These are phyloP conservation scores for Apantesis nais DNA, from an alignment of 2,888 invertebrate species.

Conservation along the genomic window DNA sequence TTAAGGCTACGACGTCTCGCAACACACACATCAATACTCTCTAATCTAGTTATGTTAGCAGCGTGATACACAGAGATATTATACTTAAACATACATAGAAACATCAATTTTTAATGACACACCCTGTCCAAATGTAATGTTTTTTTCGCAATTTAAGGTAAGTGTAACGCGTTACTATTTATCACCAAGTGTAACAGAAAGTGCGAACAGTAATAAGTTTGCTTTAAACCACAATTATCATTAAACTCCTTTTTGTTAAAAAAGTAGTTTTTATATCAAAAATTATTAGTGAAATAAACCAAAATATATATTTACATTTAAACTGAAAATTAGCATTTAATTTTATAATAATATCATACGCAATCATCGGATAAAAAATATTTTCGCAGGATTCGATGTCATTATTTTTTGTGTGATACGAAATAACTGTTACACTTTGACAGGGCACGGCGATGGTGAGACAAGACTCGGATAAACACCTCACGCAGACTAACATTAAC, in stretches of 20 bases:
- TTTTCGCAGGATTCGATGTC: neutral
- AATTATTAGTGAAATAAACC: neutral
- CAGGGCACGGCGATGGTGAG: conserved; percentile 21
- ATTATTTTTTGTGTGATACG: neutral
- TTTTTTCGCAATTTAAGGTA: neutral
- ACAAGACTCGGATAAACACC: conserved; percentile 48
- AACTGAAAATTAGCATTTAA: neutral
- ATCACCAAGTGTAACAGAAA: neutral
- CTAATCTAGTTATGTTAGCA: conserved; percentile 69
- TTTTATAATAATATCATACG: neutral
- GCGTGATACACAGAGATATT: conserved; percentile 56
- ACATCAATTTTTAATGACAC: conserved; percentile 65
- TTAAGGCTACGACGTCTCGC: conserved; percentile 83
- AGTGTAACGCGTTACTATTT: neutral
- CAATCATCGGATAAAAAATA: neutral
- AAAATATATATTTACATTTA: neutral
- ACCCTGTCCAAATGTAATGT: conserved; percentile 46
- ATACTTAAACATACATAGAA: conserved; percentile 53
- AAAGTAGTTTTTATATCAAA: neutral
- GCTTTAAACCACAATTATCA: neutral
- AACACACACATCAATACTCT: conserved; percentile 75
- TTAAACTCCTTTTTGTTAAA: neutral
- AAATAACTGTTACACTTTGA: conserved; percentile 14
- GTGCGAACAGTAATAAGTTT: neutral
- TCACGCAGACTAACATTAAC: conserved; percentile 76